Evolutionary conservation across 2,113 vertebrate genomes (phyloP).

Genomic region (Riparia riparia): DNA sequence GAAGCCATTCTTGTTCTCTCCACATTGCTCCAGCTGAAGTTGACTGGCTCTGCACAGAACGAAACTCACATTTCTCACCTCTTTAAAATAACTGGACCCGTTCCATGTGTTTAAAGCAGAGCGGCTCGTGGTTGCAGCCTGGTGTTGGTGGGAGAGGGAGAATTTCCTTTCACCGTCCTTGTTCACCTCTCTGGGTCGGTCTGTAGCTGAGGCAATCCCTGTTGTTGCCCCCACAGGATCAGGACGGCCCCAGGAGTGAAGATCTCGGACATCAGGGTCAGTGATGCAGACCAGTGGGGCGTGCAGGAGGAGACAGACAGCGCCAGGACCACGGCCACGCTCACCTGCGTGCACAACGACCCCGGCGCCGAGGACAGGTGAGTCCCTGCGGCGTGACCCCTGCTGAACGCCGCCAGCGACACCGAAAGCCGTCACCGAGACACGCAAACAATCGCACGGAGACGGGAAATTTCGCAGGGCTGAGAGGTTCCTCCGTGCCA

Average conservation of each 20-base stretch:
- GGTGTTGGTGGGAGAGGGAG: background rate
- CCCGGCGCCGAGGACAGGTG: slow-evolving; percentile 83
- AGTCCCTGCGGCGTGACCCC: background rate
- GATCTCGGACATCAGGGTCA: slow-evolving; percentile 85
- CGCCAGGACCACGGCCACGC: slow-evolving; percentile 61
- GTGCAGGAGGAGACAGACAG: slow-evolving; percentile 91
- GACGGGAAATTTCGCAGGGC: no score
- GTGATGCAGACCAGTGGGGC: slow-evolving; percentile 87
- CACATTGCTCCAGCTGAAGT: background rate
- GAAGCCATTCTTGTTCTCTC: background rate
- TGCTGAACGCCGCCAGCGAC: no score
- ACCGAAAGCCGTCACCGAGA: no score
- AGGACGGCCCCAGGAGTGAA: slow-evolving; percentile 88
- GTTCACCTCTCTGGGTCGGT: background rate
- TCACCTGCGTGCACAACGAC: slow-evolving; percentile 86
- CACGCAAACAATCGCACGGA: no score
- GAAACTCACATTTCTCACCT: background rate
- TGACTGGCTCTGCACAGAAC: background rate
- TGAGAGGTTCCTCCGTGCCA: no score
- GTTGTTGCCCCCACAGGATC: slow-evolving; percentile 76
- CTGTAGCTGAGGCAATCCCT: background rate
- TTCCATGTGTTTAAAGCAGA: background rate
- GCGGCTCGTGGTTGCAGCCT: background rate
- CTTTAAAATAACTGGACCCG: background rate
- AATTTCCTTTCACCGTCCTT: background rate